These are phyloP conservation scores for Andrena flavipes DNA, from an alignment of 2,888 invertebrate species.

Conservation along the genomic window DNA sequence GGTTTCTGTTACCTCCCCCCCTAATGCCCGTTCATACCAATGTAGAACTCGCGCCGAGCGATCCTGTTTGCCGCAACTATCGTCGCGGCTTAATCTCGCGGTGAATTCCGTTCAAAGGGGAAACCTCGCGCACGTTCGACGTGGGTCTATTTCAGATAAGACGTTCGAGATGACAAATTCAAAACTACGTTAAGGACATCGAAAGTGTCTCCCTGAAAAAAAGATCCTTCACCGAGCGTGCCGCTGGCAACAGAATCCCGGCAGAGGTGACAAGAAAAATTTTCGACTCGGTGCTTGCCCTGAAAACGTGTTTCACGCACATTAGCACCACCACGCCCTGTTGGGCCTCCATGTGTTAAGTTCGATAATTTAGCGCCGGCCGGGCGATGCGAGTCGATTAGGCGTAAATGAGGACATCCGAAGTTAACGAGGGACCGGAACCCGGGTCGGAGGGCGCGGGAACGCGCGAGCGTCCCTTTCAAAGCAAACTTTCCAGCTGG, in stretches of 20 bases:
- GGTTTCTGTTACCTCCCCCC: constrained; percentile 11
- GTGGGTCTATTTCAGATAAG: not conserved
- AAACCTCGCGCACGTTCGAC: constrained; percentile 1
- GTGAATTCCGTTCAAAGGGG: not conserved
- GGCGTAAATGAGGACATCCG: constrained; percentile 70
- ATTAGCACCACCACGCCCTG: constrained; percentile 52
- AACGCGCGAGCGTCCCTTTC: constrained; percentile 38
- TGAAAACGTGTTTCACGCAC: constrained; percentile 62
- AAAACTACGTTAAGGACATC: not conserved
- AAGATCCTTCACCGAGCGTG: not conserved
- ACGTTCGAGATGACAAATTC: not conserved
- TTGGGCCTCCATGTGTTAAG: constrained; percentile 62
- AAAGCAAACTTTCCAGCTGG: constrained; percentile 61
- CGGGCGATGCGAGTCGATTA: constrained; percentile 68
- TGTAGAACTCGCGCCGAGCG: not conserved
- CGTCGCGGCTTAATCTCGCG: not conserved
- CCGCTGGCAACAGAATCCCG: not conserved
- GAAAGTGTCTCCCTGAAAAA: not conserved
- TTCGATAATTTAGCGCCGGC: constrained; percentile 66
- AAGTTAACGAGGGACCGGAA: constrained; percentile 68
- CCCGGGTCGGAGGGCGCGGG: constrained; percentile 24
- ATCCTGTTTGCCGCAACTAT: constrained; percentile 7
- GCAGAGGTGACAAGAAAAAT: constrained; percentile 43
- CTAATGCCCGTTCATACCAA: constrained; percentile 1
- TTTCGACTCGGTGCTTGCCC: constrained; percentile 62